Evolutionary conservation across 2,797 vertebrate genomes (phyloP).

Genomic region (Pampus argenteus): DNA sequence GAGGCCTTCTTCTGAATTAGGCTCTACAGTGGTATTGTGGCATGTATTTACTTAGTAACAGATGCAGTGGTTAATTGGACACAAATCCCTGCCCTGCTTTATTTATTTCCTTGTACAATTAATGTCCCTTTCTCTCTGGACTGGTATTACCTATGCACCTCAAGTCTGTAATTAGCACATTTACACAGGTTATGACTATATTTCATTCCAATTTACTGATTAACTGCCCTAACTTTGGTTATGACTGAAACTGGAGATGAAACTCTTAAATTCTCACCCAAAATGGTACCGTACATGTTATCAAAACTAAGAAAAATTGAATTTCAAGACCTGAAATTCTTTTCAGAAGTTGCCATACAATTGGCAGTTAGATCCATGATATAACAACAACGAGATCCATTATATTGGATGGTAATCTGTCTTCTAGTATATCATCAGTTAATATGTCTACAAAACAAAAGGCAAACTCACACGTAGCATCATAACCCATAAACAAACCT

Average conservation of each 20-base stretch:
- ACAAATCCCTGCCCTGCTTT: not conserved
- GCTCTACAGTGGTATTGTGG: no score
- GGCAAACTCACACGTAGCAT: slow-evolving; percentile 3
- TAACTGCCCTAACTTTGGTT: not conserved
- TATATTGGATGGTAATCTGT: not conserved
- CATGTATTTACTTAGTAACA: not conserved
- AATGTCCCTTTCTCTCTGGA: not conserved
- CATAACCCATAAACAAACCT: not conserved
- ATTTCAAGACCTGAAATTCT: no score
- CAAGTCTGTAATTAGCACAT: not conserved
- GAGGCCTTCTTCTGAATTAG: not conserved
- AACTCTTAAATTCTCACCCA: no score
- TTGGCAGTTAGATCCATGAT: not conserved
- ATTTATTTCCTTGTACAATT: not conserved
- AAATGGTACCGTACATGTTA: no score
- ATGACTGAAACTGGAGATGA: not conserved
- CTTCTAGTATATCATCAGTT: not conserved
- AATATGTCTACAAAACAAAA: slow-evolving; percentile 2
- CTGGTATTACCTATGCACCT: not conserved
- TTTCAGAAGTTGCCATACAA: no score
- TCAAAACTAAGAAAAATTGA: no score
- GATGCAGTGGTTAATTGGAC: not conserved
- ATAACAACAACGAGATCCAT: no score
- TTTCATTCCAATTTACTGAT: not conserved
- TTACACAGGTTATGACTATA: not conserved